These are phyloP conservation scores for Microtus montanus DNA, from an alignment of 2,113 vertebrate genomes.

Conservation along the genomic window DNA sequence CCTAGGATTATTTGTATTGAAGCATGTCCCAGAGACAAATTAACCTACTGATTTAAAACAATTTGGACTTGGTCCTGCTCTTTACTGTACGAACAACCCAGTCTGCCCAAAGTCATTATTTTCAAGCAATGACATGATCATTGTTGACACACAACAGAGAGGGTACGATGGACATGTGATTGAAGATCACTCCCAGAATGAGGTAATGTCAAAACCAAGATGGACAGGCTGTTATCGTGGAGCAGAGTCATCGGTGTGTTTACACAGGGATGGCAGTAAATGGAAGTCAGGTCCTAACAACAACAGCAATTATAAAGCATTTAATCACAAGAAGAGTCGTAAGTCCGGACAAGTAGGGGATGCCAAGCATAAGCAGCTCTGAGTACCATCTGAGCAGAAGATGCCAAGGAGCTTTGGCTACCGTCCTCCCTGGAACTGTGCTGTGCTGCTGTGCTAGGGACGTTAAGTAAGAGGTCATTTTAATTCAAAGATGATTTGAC, in stretches of 20 bases:
- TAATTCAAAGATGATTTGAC: background rate
- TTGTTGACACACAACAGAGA: background rate
- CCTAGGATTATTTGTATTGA: background rate
- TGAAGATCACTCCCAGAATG: background rate
- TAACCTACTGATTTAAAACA: conserved; percentile 23
- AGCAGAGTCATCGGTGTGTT: background rate
- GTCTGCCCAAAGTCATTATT: background rate
- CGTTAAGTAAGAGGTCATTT: background rate
- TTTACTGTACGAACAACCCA: background rate
- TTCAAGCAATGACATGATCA: background rate
- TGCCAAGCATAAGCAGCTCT: background rate
- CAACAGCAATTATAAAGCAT: background rate
- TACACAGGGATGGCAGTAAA: background rate
- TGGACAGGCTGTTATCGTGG: background rate
- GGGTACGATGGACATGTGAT: background rate
- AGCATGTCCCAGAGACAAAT: conserved; percentile 16
- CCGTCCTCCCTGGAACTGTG: background rate
- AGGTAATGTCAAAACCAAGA: background rate
- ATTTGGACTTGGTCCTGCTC: background rate
- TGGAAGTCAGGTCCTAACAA: background rate
- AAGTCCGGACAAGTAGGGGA: background rate
- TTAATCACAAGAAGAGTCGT: conserved; percentile 10
- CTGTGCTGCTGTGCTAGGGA: background rate
- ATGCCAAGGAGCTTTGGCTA: background rate
- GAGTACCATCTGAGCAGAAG: background rate